Percentiles rank a stretch among this genome's conserved stretches.
Evolutionary conservation across 2,888 invertebrate genomes (phyloP).

Genomic region (Pyralis farinalis): DNA sequence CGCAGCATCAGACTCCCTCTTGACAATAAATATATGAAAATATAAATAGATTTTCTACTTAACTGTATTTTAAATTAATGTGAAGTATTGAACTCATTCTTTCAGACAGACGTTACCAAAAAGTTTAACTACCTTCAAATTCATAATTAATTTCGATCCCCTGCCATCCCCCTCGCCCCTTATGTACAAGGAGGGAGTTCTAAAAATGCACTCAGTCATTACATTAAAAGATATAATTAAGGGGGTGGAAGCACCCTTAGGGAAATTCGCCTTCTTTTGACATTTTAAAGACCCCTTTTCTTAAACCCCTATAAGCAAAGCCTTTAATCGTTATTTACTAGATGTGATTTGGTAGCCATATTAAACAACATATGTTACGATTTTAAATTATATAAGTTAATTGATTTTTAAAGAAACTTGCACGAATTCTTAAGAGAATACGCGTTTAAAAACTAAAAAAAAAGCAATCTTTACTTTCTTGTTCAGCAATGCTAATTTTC

Average conservation of each 20-base stretch:
- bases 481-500: too few relatives aligned
- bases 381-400: too few relatives aligned
- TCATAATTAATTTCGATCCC: slow-evolving; percentile 38
- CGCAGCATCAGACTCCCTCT: too few relatives aligned
- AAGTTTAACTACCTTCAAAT: slow-evolving; percentile 24
- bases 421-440: too few relatives aligned
- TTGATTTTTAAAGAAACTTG: too few relatives aligned
- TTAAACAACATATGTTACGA: too few relatives aligned
- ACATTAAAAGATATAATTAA: slow-evolving; percentile 80
- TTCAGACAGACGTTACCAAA: slow-evolving; percentile 27
- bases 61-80: too few relatives aligned
- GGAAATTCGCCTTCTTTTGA: slow-evolving; percentile 77
- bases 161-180: slow-evolving; percentile 24
- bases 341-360: not conserved
- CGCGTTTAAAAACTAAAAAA: too few relatives aligned
- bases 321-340: slow-evolving; percentile 6
- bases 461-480: too few relatives aligned
- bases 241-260: slow-evolving; percentile 61
- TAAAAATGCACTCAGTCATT: slow-evolving; percentile 78
- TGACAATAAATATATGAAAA: too few relatives aligned
- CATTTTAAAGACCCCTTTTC: slow-evolving; percentile 76
- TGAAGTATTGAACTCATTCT: not conserved
- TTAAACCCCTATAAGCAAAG: slow-evolving; percentile 44
- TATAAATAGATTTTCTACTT: too few relatives aligned
- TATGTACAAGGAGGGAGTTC: slow-evolving; percentile 46